These are phyloP conservation scores for Dione juno DNA, from an alignment of 2,888 invertebrate genomes.

Conservation along the genomic window DNA sequence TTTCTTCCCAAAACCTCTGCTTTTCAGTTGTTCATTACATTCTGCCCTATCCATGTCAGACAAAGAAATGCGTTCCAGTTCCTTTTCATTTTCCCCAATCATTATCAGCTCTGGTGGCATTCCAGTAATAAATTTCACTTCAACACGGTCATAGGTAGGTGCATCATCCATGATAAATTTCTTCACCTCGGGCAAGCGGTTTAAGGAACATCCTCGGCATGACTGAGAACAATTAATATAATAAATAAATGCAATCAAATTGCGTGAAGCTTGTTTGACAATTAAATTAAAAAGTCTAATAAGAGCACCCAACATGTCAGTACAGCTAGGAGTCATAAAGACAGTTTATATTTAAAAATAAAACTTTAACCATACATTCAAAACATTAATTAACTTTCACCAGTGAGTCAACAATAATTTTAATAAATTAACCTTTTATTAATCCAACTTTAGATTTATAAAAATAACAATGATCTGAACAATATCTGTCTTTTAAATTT, in stretches of 20 bases:
- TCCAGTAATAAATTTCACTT: conserved; percentile 87
- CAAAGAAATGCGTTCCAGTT: conserved; percentile 85
- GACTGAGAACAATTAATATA: conserved; percentile 73
- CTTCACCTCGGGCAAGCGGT: conserved; percentile 86
- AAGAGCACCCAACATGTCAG: not conserved
- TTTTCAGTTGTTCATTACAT: conserved; percentile 86
- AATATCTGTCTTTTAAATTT: too few species aligned
- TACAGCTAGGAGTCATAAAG: not conserved
- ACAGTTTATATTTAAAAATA: too few species aligned
- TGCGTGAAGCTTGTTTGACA: too few species aligned
- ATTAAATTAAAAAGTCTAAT: too few species aligned
- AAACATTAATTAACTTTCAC: not conserved
- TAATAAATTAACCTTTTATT: too few species aligned
- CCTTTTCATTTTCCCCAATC: conserved; percentile 81
- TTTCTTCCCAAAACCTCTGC: conserved; percentile 84
- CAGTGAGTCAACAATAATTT: not conserved
- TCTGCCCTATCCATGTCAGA: conserved; percentile 83
- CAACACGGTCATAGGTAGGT: conserved; percentile 84
- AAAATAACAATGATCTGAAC: too few species aligned
- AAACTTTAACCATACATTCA: too few species aligned
- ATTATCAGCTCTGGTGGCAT: conserved; percentile 86
- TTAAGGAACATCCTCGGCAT: conserved; percentile 87
- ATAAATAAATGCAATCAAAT: too few species aligned
- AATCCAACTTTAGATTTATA: too few species aligned
- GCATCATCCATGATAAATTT: conserved; percentile 87